Percentiles rank a stretch among this genome's conserved stretches.
Conservation (phyloP, 92 coral and sea anemone genomes). For the Ricordea florida region DNA sequence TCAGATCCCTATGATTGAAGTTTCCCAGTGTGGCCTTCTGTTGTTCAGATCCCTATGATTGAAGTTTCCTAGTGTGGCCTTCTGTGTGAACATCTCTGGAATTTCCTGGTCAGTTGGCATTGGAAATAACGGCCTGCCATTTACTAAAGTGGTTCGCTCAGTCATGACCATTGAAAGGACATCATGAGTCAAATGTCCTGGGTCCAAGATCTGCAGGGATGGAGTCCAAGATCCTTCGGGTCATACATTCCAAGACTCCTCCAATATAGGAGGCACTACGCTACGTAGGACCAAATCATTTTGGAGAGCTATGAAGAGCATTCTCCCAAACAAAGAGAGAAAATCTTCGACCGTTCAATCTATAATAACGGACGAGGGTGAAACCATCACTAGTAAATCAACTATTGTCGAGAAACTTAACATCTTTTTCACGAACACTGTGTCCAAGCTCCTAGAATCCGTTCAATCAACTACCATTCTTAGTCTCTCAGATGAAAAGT, state of each 20-base stretch:
- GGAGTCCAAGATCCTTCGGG: constrained; percentile 8
- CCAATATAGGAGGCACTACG: constrained; percentile 53
- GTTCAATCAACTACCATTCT: too few species aligned
- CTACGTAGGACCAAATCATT: constrained; percentile 24
- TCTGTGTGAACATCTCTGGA: constrained; percentile 32
- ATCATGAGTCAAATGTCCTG: constrained; percentile 48
- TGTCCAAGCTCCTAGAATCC: too few species aligned
- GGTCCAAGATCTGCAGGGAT: neutral
- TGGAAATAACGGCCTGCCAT: constrained; percentile 31
- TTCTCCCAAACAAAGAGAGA: neutral
- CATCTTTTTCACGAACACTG: too few species aligned
- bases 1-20: too few species aligned
- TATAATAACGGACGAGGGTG: too few species aligned
- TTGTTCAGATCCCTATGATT: constrained; percentile 1
- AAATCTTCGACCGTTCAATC: neutral
- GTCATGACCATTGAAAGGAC: constrained; percentile 58
- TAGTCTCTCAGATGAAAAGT: too few species aligned
- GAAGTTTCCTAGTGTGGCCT: constrained; percentile 44
- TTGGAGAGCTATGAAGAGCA: too few species aligned
- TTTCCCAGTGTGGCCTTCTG: too few species aligned
- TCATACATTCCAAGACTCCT: constrained; percentile 61
- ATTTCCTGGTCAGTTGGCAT: constrained; percentile 42
- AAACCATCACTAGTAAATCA: too few species aligned
- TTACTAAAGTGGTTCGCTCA: constrained; percentile 54
- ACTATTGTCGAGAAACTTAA: too few species aligned